Evolutionary conservation across 2,797 vertebrate genomes (phyloP), one percentile per base, ranked within the genome.

Genomic region (Ambastaia sidthimunki): DNA sequence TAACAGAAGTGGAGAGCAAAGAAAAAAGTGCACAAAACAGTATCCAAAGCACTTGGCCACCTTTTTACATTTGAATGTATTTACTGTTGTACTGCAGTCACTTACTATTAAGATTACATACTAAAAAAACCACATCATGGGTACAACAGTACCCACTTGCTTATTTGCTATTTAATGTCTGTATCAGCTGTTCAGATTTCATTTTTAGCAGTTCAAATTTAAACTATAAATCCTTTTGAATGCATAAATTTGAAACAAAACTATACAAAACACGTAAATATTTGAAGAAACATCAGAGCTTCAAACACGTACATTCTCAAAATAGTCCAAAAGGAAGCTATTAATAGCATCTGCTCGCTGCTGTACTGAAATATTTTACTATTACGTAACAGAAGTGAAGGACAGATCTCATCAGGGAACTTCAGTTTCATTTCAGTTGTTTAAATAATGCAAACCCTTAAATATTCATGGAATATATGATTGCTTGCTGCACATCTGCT

Each of bases 331-430:
- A 70, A 68, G 10, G 15, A 19, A 19, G 18, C 57, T 78, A 70
- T 65, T 74, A 81, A 80, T 70, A 77, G 70, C 23, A 44, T 62
- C 18, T 2, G 41, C 63, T 60, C 44, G 9, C 48, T 3, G 59
- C 68, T 71, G 21, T 28, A 41, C 55, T 77, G n/a, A 65, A 73
- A 47, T 72, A 68, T 73, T 77, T 59, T 48, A 63, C 55, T 31
- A 54, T 83, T 80, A 78, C 59, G 41, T 77, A 80, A 80, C 44
- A 74, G 16, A 77, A 67, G 31, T 25, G 31, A 54, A 7, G 31
- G 68, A 50, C 21, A 15, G 15, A 75, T 37, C 34, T 60, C 74
- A 28, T 52, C n/a, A n/a, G 18, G 19, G 48, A 3, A 54, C 63
- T 59, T 75, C 50, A 65, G 28, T 66, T 60, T 52, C 18, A 47